Conservation (phyloP, 2,888 invertebrate species). For the Caenorhabditis sinica region DNA sequence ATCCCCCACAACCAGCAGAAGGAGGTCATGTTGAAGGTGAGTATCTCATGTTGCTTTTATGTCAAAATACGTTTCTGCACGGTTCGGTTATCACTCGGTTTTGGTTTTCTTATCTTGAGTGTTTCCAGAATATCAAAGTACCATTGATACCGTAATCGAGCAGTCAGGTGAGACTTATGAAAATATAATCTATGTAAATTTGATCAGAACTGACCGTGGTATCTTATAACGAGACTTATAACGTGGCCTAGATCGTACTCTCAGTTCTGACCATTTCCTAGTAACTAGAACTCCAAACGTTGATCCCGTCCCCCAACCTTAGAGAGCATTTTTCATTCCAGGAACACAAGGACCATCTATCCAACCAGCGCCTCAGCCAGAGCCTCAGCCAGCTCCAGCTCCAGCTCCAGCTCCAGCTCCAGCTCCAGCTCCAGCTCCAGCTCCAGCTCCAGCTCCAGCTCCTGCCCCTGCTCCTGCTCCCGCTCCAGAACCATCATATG, state of each 20-base stretch:
- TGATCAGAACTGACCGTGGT: no score
- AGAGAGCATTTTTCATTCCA: background rate
- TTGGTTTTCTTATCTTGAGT: background rate
- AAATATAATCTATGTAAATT: no score
- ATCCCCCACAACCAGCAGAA: slow-evolving; percentile 44
- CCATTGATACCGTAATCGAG: slow-evolving; percentile 56
- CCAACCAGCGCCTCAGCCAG: slow-evolving; percentile 1
- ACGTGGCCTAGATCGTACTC: no score
- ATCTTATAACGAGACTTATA: no score
- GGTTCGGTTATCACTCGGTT: slow-evolving; percentile 33
- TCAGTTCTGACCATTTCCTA: no score
- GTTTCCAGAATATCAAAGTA: slow-evolving; percentile 54
- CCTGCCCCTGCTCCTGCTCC: slow-evolving; percentile 30
- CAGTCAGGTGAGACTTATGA: slow-evolving; percentile 42
- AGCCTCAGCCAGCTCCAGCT: background rate
- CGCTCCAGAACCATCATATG: background rate
- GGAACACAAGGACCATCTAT: slow-evolving; percentile 19
- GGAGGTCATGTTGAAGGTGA: slow-evolving; percentile 33
- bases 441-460: slow-evolving; percentile 19
- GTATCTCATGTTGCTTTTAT: background rate
- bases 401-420: background rate
- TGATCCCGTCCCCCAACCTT: no score
- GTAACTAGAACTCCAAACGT: no score
- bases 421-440: background rate
- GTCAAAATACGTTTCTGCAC: slow-evolving; percentile 26